Evolutionary conservation across 1,140 invertebrate genomes (phyloP).

Genomic region (Drosophila cardini): DNA sequence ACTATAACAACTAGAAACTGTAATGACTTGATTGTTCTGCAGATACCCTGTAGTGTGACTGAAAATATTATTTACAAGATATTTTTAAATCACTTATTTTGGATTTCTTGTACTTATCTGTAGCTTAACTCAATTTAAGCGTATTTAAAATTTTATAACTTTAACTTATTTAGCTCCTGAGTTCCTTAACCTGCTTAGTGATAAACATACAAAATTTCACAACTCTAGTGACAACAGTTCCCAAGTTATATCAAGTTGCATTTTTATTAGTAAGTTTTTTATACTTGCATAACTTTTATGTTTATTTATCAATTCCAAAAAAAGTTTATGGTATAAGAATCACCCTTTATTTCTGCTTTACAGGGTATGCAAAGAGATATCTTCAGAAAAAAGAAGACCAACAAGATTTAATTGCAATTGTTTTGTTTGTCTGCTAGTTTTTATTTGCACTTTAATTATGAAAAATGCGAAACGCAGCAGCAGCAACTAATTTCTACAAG

Average conservation of each 20-base stretch:
- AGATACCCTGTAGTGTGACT: not conserved
- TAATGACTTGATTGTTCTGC: not conserved
- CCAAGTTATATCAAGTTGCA: not conserved
- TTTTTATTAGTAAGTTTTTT: not conserved
- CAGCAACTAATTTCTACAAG: slow-evolving; percentile 68
- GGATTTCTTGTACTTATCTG: no score
- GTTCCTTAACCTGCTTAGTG: not conserved
- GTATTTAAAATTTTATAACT: no score
- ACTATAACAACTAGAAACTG: no score
- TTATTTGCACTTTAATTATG: slow-evolving; percentile 78
- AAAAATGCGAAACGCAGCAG: slow-evolving; percentile 55
- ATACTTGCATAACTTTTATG: not conserved
- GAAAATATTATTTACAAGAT: no score
- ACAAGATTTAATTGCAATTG: slow-evolving; percentile 71
- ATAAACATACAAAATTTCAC: not conserved
- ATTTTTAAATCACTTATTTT: no score
- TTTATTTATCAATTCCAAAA: not conserved
- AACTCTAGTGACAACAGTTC: not conserved
- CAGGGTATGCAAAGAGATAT: slow-evolving; percentile 43
- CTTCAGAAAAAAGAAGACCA: slow-evolving; percentile 39
- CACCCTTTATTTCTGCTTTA: not conserved
- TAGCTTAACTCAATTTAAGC: no score
- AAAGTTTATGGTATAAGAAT: no score
- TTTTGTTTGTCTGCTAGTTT: slow-evolving; percentile 69
- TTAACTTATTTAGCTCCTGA: no score